These are phyloP conservation scores for Taphrorychus bicolor DNA, from an alignment of 2,888 invertebrate species.

Conservation along the genomic window DNA sequence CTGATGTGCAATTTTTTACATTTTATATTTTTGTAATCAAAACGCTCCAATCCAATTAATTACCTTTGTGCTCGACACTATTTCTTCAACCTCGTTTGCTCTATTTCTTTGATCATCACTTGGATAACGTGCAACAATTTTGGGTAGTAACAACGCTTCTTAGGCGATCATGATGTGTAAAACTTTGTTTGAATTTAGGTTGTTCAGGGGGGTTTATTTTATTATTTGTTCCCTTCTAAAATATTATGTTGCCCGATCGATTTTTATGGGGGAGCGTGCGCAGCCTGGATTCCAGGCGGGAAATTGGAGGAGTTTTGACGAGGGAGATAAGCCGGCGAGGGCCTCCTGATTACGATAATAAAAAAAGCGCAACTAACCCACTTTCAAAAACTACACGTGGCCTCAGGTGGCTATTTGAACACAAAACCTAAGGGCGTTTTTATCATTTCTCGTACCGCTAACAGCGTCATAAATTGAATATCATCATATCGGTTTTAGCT, in stretches of 20 bases:
- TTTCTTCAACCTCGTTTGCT: too few species aligned
- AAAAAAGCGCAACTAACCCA: slow-evolving; percentile 26
- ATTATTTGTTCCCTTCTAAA: slow-evolving; percentile 41
- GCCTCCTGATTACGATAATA: slow-evolving; percentile 19
- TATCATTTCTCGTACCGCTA: too few species aligned
- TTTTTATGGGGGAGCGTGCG: slow-evolving; percentile 28
- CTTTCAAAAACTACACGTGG: slow-evolving; percentile 14
- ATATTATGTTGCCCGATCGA: slow-evolving; percentile 38
- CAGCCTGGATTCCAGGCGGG: slow-evolving; percentile 21
- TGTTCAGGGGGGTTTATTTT: slow-evolving; percentile 49
- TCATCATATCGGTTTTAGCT: too few species aligned
- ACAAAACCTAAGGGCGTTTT: too few species aligned
- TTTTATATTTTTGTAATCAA: slow-evolving; percentile 36
- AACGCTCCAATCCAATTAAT: too few species aligned
- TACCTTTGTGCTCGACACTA: too few species aligned
- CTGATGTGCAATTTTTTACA: slow-evolving; percentile 39
- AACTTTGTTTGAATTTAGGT: background rate
- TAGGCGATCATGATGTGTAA: too few species aligned
- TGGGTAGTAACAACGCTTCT: too few species aligned
- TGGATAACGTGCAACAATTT: too few species aligned
- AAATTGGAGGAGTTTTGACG: slow-evolving; percentile 33
- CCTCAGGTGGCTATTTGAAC: too few species aligned
- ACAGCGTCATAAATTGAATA: too few species aligned
- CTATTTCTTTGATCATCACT: too few species aligned
- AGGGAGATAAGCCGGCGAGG: slow-evolving; percentile 25